Evolutionary conservation across 2,797 vertebrate genomes (phyloP).

Genomic region (Danio aesculapii): DNA sequence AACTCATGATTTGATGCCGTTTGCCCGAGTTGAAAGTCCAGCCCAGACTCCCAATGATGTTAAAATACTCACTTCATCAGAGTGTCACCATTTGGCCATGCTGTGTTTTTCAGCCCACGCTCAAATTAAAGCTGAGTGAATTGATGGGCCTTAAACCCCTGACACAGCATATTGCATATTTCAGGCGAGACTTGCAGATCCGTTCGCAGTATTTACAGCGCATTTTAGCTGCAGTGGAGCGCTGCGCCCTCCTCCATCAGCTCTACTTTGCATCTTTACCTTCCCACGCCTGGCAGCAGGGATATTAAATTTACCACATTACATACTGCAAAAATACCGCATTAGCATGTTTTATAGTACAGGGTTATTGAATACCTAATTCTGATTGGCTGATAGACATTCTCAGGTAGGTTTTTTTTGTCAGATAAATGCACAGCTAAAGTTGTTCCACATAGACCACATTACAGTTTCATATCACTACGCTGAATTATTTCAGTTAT

Average conservation of each 20-base stretch:
- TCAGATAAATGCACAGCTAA: too few species aligned
- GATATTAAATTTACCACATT: conserved; percentile 18
- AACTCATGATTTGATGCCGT: conserved; percentile 14
- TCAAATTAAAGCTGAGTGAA: conserved; percentile 62
- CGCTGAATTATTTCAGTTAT: too few species aligned
- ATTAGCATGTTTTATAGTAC: conserved; percentile 31
- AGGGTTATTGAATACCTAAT: too few species aligned
- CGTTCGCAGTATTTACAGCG: conserved; percentile 54
- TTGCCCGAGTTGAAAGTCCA: conserved; percentile 4
- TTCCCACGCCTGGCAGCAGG: conserved; percentile 13
- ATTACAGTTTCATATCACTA: too few species aligned
- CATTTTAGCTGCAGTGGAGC: conserved; percentile 29
- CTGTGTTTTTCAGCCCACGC: conserved; percentile 38
- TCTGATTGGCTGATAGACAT: too few species aligned
- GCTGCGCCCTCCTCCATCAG: conserved; percentile 30
- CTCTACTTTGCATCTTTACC: conserved; percentile 29
- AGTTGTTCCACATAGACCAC: too few species aligned
- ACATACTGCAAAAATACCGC: conserved; percentile 37
- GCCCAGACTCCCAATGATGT: conserved; percentile 14
- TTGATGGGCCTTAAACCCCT: conserved; percentile 61
- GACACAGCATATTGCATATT: conserved; percentile 62
- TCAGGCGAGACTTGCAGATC: conserved; percentile 55
- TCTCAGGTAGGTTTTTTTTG: too few species aligned
- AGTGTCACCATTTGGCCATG: conserved; percentile 39
- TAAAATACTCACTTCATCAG: conserved; percentile 52